Evolutionary conservation across 1,140 invertebrate species (phyloP).

Genomic region (Lasioglossum baleicum): DNA sequence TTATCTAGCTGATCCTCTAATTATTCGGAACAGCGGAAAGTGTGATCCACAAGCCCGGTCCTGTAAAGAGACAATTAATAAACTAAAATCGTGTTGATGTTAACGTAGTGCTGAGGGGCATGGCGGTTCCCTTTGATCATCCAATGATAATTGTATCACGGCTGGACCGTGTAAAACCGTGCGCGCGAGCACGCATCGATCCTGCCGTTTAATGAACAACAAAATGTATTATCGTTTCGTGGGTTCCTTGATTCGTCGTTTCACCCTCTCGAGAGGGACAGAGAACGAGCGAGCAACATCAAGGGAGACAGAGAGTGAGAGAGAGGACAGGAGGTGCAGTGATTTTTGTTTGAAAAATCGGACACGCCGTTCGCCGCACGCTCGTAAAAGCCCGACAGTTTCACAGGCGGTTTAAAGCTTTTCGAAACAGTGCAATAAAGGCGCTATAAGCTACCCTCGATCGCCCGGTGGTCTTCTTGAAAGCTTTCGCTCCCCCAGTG

Average conservation of each 20-base stretch:
- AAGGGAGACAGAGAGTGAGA: no score
- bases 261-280: no score
- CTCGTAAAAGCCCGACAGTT: slow-evolving; percentile 6
- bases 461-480: not conserved
- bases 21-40: no score
- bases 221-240: not conserved
- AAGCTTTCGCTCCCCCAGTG: not conserved
- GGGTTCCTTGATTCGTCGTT: no score
- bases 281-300: no score
- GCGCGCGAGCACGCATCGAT: not conserved
- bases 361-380: not conserved
- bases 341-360: not conserved
- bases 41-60: no score
- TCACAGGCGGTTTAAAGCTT: slow-evolving; percentile 8
- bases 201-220: not conserved
- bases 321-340: no score
- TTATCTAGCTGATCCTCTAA: no score
- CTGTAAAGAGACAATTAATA: no score
- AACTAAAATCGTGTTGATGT: no score
- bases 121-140: no score
- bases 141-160: not conserved
- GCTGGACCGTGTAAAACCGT: not conserved
- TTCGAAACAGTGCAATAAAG: not conserved
- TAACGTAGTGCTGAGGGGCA: no score
- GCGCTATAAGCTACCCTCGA: not conserved